Base-by-base conservation (phyloP, 2,797 vertebrate genomes). In the Gila robusta region DNA sequence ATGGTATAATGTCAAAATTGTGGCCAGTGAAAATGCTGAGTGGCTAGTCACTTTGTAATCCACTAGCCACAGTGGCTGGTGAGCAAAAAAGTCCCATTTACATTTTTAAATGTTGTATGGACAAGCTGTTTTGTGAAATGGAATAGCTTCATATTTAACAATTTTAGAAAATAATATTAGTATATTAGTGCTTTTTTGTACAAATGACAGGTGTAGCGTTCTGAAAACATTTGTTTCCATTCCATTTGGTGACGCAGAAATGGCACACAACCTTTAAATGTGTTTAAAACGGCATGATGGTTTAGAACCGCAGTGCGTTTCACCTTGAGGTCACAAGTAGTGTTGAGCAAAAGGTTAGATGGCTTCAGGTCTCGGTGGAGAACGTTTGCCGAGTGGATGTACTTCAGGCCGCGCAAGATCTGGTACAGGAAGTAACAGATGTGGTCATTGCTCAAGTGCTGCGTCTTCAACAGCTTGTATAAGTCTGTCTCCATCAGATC, bases 401-500 rank as follows among this genome's bases (percentile, higher is more conserved):
- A 99, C 93, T 98, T 98, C 90, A 98, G 97, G 76, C 97, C 98
- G 54, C 98, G 92, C 2, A 98, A 95, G 64, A 99, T 98, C 90
- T 98, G 98, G 93, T 98, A 99, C 3, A 99, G 96, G 94, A 99
- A 98, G 93, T 98, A 99, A 90, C 98, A 98, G 81, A 97, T 94
- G 77, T 98, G 98, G 93, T 98, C 97, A 8, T 98, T 96, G 86
- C 97, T 98, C 77, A 99, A 90, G 77, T 95, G 96, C 87, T 99
- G 98, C 0, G 93, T 91, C 87, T 98, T 98, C 91, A 98, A 96
- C 94, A 99, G 94, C 93, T 99, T 98, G 95, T 98, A 98, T 3
- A 99, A 94, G 93, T 99, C 98, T 0, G 97, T 98, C 94, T 98
- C 98, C 98, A 98, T 98, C 93, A 99, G 95, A 87, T 98, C 97